Conservation (phyloP, 2,113 vertebrate species). For the Condylura cristata region DNA sequence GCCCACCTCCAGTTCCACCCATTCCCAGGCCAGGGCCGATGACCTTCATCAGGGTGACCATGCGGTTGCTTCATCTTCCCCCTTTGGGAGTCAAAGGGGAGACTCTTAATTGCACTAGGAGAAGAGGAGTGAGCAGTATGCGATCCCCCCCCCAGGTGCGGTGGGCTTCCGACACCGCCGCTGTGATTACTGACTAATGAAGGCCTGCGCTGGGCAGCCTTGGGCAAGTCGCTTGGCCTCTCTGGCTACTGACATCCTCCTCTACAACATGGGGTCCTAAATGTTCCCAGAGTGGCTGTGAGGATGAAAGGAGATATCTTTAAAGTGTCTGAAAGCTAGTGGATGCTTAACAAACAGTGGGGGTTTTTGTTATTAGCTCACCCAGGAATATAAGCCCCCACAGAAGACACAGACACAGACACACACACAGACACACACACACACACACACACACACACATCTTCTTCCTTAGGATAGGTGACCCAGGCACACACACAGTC, state of each 20-base stretch:
- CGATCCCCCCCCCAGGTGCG: rapidly evolving
- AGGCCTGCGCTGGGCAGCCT: not conserved
- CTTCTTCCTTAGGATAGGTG: not conserved
- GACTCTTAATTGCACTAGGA: not conserved
- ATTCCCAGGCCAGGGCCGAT: not conserved
- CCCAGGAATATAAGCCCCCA: not conserved
- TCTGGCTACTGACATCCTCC: not conserved
- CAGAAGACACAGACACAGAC: not conserved
- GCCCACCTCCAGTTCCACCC: not conserved
- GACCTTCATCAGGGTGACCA: not conserved
- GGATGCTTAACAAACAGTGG: too few species aligned
- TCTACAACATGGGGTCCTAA: not conserved
- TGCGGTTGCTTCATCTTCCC: not conserved
- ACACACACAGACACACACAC: not conserved
- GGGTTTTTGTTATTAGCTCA: not conserved
- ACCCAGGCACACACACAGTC: not conserved
- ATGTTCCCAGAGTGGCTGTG: not conserved
- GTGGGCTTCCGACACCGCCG: not conserved
- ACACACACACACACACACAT: not conserved
- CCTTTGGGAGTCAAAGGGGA: not conserved
- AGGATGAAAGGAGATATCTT: not conserved
- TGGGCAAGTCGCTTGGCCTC: not conserved
- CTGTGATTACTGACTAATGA: not conserved
- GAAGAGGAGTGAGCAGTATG: not conserved
- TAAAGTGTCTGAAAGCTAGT: not conserved